A percentile compares a stretch with the other conserved stretches of the same genome.
These are phyloP conservation scores for Enoplosus armatus DNA, from an alignment of 2,797 vertebrate species.

Conservation along the genomic window DNA sequence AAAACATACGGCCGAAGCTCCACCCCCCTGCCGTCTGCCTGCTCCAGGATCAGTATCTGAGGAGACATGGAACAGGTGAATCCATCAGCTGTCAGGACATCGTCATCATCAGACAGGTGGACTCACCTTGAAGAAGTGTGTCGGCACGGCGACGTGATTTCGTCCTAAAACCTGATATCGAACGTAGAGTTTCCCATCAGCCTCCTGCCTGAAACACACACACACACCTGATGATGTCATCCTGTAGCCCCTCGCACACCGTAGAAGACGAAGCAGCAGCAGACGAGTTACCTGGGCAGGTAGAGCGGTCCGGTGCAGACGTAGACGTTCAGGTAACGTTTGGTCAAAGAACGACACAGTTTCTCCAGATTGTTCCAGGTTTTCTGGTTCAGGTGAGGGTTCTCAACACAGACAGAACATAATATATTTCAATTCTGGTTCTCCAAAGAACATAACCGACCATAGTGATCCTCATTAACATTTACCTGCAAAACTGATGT, in stretches of 20 bases:
- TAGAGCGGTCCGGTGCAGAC: constrained; percentile 96
- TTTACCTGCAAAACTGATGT: too few species aligned
- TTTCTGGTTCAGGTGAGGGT: constrained; percentile 93
- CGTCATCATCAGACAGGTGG: not conserved
- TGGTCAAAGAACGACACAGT: constrained; percentile 90
- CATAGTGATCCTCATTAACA: too few species aligned
- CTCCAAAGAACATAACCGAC: too few species aligned
- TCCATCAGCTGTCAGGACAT: not conserved
- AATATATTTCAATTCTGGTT: too few species aligned
- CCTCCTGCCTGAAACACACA: constrained; percentile 86
- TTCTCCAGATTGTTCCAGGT: constrained; percentile 96
- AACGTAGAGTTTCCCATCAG: constrained; percentile 93
- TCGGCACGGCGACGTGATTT: constrained; percentile 94
- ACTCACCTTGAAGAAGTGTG: constrained; percentile 94
- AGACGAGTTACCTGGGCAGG: constrained; percentile 83
- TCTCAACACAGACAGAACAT: constrained; percentile 73
- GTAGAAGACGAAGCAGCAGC: not conserved
- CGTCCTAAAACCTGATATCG: constrained; percentile 93
- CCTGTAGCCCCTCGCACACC: not conserved
- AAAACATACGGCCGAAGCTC: constrained; percentile 93
- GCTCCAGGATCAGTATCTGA: constrained; percentile 93
- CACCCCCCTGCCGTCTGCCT: constrained; percentile 86
- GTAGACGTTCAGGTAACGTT: constrained; percentile 89
- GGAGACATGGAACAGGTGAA: not conserved
- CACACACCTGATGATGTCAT: constrained; percentile 18